A percentile compares a stretch with the other conserved stretches of the same genome.
Conservation (phyloP, 2,113 vertebrate species). For the Phrynosoma platyrhinos region DNA sequence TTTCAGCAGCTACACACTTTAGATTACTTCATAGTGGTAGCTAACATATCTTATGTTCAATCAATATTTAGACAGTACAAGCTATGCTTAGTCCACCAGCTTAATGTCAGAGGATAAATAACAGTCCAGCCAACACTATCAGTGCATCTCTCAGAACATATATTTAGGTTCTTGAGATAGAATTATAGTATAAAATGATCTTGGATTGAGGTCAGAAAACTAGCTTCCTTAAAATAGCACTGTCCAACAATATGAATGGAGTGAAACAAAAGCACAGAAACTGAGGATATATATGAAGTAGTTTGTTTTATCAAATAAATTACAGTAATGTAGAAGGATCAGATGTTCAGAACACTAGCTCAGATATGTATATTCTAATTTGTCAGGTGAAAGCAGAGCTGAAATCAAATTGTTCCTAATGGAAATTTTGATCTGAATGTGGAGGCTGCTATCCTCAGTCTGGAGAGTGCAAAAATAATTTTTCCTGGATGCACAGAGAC, state of each 20-base stretch:
- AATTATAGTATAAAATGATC: constrained; percentile 43
- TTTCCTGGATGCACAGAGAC: no score
- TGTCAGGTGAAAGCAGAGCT: background rate
- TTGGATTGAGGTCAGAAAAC: constrained; percentile 36
- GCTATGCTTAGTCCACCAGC: background rate
- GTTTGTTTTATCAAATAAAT: constrained; percentile 20
- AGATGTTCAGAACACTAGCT: background rate
- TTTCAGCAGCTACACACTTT: constrained; percentile 15
- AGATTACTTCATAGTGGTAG: background rate
- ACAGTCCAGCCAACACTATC: background rate
- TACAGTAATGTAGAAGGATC: background rate
- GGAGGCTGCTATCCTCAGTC: background rate
- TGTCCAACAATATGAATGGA: constrained; percentile 20
- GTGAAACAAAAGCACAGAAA: constrained; percentile 3
- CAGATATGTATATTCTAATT: background rate
- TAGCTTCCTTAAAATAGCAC: constrained; percentile 20
- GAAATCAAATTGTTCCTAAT: background rate
- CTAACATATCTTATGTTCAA: background rate
- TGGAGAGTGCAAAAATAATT: background rate
- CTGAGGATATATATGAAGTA: background rate
- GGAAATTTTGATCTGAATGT: background rate
- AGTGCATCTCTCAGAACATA: constrained; percentile 27
- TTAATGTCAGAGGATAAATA: constrained; percentile 44
- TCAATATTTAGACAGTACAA: constrained; percentile 42
- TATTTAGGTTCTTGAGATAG: constrained; percentile 28